Base-by-base conservation (phyloP, 2,888 invertebrate species). In the Drosophila affinis region DNA sequence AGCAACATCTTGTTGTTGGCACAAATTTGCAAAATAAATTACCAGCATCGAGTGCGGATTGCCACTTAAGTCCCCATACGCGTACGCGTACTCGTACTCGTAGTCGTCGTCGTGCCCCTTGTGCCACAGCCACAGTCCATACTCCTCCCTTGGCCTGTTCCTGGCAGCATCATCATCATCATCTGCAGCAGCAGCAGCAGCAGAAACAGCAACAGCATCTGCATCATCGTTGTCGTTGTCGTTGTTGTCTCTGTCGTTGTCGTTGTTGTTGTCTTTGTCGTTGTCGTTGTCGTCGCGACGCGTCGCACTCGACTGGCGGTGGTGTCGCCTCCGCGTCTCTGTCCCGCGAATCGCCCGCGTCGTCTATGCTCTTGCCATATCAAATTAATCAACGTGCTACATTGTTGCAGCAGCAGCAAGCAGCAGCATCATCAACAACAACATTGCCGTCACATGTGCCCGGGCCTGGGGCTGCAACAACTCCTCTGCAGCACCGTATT, bases 371-470 rank as follows among this genome's bases (percentile, higher is more conserved):
- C 75, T 72, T 78, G 81, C 84, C 80, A 86, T 88, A 81, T 81
- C 85, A 87, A 79, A 90, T 90, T 83, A 89, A 89, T 86, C 89
- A 90, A 79, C 74, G 74, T 78, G 79, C 79, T 80, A 85, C 90
- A 89, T 82, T 87, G 89, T 85, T 88, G 89, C 89, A 88, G 73
- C 78, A 77, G 45, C 81, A 77, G 71, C 78, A 62, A n/a, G 75
- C 81, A 39, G 12, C 68, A 71, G 56, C 75, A 62, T 44, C 70
- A 61, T 53, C 67, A 65, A 67, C 80, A 65, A 67, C 80, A 52
- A 67, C 75, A 72, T 55, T 44, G 59, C 61, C 62, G 18, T 53
- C 56, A 72, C 79, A 74, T 76, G 78, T 76, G 79, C 69, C 79
- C 77, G 54, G 53, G 63, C 39, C 39, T 1, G 39, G 39, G 39